Conservation (phyloP, 1,140 invertebrate genomes). For the Saccostrea echinata region DNA sequence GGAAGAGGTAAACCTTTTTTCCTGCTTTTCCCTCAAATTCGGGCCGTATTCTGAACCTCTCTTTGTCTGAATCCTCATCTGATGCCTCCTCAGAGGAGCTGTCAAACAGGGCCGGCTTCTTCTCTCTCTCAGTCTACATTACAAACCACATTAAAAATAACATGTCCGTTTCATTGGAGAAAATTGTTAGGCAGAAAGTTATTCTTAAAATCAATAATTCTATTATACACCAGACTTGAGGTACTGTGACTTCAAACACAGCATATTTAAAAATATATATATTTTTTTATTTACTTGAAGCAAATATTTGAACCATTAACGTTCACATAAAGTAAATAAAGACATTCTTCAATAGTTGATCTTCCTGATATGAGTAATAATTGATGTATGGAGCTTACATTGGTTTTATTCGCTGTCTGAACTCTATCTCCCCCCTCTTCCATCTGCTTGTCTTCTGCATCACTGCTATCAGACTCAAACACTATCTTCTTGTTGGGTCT, state of each 20-base stretch:
- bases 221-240: no score
- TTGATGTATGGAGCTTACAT: background rate
- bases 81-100: slow-evolving; percentile 49
- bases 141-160: background rate
- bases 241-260: no score
- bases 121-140: background rate
- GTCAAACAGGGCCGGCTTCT: slow-evolving; percentile 44
- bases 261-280: no score
- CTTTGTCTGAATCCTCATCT: slow-evolving; percentile 58
- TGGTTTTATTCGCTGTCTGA: background rate
- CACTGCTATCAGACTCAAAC: slow-evolving; percentile 56
- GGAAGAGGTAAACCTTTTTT: slow-evolving; percentile 63
- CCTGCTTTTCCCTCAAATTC: slow-evolving; percentile 72
- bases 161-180: background rate
- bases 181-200: no score
- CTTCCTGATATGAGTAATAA: no score
- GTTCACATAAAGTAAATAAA: no score
- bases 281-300: no score
- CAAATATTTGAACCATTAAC: no score
- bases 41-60: slow-evolving; percentile 65
- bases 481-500: slow-evolving; percentile 60
- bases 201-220: no score
- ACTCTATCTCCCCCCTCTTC: background rate
- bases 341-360: no score
- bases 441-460: background rate